Base-by-base conservation (phyloP, 2,113 vertebrate species). In the Toxostoma redivivum region DNA sequence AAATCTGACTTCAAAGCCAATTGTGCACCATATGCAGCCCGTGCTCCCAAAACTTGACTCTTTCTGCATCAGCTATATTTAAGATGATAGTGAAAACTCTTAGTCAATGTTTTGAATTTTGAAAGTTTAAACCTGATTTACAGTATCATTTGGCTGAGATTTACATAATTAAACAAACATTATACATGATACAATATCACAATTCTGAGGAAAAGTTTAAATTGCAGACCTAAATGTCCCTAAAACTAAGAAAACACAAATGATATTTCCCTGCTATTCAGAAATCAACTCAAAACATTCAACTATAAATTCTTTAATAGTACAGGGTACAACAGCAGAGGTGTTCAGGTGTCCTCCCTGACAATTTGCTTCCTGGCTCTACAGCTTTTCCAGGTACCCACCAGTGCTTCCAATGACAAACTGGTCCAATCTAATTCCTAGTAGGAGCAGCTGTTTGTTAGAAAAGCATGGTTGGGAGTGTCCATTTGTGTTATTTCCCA, bases 161-260 rank as follows among this genome's bases (percentile, higher is more conserved):
- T 31, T 15, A 7, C 5, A 48, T 10, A 44, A 67, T 38, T 74
- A 0, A 4, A 42, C 40, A 38, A 27, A 42, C 18, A 30, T 30
- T 25, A 42, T 33, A 58, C 1, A 24, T 8, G 2, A 73, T 66
- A 38, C 1, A 4, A 9, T 15, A 7, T 10, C 2, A 1, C 9
- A 61, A 33, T 65, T 88, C 50, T 42, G 15, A 61, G 38, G 8
- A 81, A 51, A 83, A 65, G 4, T 33, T 64, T 73, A 27, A 60
- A 42, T 15, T 45, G 18, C 2, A 7, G 25, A 57, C 37, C 20
- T 72, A 57, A 27, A 85, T 17, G 11, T 33, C 20, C 14, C 28
- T 64, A 62, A 78, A 64, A 81, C 11, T 16, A 81, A 40, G 16
- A 51, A 47, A 67, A 10, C 6, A 30, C 6, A 48, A 25, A 19